Base-by-base conservation (phyloP, 2,797 vertebrate genomes). In the Hybognathus amarus region DNA sequence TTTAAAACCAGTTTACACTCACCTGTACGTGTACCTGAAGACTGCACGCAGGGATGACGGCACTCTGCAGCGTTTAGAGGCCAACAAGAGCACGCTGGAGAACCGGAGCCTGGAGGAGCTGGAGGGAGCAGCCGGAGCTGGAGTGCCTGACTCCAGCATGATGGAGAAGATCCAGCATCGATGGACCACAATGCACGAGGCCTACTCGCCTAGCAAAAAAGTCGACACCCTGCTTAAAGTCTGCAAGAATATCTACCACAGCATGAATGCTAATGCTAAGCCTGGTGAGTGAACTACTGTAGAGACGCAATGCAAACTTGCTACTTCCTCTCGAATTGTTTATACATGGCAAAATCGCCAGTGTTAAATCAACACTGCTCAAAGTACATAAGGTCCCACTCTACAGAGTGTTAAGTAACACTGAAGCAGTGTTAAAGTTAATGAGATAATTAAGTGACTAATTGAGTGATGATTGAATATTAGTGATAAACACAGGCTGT, bases 141-240 rank as follows among this genome's bases (percentile, higher is more conserved):
- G 94, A 0, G 88, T 95, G 30, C 96, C 96, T 0, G 95, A 96
- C 27, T 22, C 90, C 0, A 10, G 86, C 71, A 84, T 87, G 59
- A 89, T 97, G 80, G 96, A 95, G 77, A 94, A 93, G 59, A 96
- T 97, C 86, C 95, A 94, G 87, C 87, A 93, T 77, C 94, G 87
- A 84, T 95, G 96, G 85, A 86, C 42, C 0, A 85, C 85, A n/a
- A 94, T 97, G 91, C 96, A 97, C n/a, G 87, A 90, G 13, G 88
- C 93, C 8, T 96, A 96, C 85, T 96, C 95, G 1, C 97, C 97
- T 1, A 95, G 94, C 90, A 96, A 95, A 91, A 97, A 97, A 90
- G 95, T 96, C 84, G 85, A 93, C 4, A 92, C 93, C 1, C 90
- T 97, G 79, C 94, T 97, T 61, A 97, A 96, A 75, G 92, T 96